These are phyloP conservation scores for Osmoderma eremita DNA, from an alignment of 2,888 invertebrate species.

Conservation along the genomic window DNA sequence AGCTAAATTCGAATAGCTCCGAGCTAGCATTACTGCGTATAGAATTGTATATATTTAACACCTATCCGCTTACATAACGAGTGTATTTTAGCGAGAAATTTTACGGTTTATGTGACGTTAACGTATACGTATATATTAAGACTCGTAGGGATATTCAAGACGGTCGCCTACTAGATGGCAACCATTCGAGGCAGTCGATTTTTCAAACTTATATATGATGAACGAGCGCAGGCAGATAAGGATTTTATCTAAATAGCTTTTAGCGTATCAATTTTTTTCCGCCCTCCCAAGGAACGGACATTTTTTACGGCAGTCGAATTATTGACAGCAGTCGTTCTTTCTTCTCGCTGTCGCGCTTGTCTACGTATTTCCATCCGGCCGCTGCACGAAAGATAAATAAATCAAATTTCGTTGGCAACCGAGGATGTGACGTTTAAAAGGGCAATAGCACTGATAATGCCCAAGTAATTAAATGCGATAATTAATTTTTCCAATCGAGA, in stretches of 20 bases:
- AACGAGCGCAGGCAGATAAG: conserved; percentile 22
- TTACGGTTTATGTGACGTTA: conserved; percentile 21
- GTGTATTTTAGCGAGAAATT: no score
- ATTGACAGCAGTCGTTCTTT: conserved; percentile 12
- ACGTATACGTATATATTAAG: conserved; percentile 15
- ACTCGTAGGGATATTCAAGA: conserved; percentile 3
- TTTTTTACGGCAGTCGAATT: conserved; percentile 16
- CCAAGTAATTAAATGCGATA: conserved; percentile 21
- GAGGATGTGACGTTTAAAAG: conserved; percentile 11
- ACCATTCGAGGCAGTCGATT: conserved; percentile 28
- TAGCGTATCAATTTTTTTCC: conserved; percentile 28
- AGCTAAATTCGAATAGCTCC: no score
- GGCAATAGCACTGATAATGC: conserved; percentile 7
- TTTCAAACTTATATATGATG: conserved; percentile 24
- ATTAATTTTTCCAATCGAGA: conserved; percentile 9
- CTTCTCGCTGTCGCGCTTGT: neutral
- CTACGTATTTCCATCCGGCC: conserved; percentile 2
- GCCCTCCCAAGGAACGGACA: neutral
- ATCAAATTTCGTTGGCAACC: conserved; percentile 18
- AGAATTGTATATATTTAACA: no score
- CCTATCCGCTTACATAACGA: no score
- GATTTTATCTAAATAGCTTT: conserved; percentile 37
- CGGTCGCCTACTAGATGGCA: conserved; percentile 23
- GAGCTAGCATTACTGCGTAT: no score
- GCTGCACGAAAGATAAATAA: conserved; percentile 31